These are phyloP conservation scores for Cirrhinus molitorella DNA, from an alignment of 2,797 vertebrate genomes.

Conservation along the genomic window DNA sequence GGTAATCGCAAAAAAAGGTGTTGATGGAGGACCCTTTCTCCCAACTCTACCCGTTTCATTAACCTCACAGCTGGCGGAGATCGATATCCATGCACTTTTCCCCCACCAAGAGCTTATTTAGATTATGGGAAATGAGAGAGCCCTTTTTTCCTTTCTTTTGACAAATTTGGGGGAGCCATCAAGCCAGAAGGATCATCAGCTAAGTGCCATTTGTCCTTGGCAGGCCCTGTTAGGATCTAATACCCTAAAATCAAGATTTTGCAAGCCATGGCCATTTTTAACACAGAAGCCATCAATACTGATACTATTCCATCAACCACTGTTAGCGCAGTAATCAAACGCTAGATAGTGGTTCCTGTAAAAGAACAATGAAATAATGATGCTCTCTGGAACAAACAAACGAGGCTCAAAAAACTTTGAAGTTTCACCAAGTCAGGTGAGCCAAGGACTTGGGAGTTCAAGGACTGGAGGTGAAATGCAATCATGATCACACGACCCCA, in stretches of 20 bases:
- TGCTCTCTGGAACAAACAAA: constrained; percentile 63
- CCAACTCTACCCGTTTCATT: constrained; percentile 71
- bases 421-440: neutral
- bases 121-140: constrained; percentile 66
- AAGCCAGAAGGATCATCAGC: constrained; percentile 73
- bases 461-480: neutral
- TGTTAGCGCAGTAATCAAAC: constrained; percentile 62
- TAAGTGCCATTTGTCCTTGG: constrained; percentile 78
- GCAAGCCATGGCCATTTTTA: constrained; percentile 58
- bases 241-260: constrained; percentile 69
- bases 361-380: constrained; percentile 62
- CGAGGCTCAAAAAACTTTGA: constrained; percentile 30
- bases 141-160: constrained; percentile 55
- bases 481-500: neutral
- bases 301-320: constrained; percentile 52
- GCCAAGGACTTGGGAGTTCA: constrained; percentile 9
- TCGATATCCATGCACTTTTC: constrained; percentile 70
- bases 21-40: constrained; percentile 67
- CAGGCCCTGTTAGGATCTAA: constrained; percentile 61
- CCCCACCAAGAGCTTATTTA: constrained; percentile 66
- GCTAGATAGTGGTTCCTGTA: constrained; percentile 49
- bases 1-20: constrained; percentile 63
- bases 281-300: constrained; percentile 60
- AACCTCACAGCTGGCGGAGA: constrained; percentile 74
- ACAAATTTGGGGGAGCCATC: constrained; percentile 68